A percentile compares a stretch with the other conserved stretches of the same genome.
Conservation (phyloP, 2,113 vertebrate genomes). For the Australoheros scitulus region DNA sequence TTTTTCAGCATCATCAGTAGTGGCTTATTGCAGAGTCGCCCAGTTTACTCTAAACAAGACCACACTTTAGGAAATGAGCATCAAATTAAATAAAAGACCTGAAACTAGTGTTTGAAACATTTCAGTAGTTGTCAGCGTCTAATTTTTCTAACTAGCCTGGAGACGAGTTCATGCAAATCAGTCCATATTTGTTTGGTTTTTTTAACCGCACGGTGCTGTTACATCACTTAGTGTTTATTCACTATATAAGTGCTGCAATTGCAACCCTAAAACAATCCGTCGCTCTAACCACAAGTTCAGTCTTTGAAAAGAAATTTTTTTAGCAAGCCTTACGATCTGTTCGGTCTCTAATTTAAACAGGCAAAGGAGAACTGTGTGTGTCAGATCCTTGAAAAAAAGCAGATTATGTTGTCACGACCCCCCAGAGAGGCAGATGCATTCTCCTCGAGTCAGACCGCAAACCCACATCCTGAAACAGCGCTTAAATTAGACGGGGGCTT, state of each 20-base stretch:
- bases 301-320: too few species aligned
- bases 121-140: background rate
- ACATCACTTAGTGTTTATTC: background rate
- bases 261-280: too few species aligned
- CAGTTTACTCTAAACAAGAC: background rate
- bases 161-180: background rate
- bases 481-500: slow-evolving; percentile 42
- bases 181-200: background rate
- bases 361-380: background rate
- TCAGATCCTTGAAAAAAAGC: slow-evolving; percentile 5
- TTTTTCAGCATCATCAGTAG: background rate
- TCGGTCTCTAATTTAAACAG: background rate
- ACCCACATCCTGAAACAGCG: slow-evolving; percentile 52
- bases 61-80: background rate
- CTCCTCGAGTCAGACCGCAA: slow-evolving; percentile 14
- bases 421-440: slow-evolving; percentile 18
- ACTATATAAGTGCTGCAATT: too few species aligned
- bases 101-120: too few species aligned
- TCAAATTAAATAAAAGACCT: background rate
- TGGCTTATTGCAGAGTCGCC: background rate
- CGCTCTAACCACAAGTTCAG: too few species aligned
- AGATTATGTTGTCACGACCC: background rate
- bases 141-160: background rate
- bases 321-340: background rate
- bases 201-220: background rate